Conservation (phyloP, 2,888 invertebrate species). For the Trachelus tabidus region DNA sequence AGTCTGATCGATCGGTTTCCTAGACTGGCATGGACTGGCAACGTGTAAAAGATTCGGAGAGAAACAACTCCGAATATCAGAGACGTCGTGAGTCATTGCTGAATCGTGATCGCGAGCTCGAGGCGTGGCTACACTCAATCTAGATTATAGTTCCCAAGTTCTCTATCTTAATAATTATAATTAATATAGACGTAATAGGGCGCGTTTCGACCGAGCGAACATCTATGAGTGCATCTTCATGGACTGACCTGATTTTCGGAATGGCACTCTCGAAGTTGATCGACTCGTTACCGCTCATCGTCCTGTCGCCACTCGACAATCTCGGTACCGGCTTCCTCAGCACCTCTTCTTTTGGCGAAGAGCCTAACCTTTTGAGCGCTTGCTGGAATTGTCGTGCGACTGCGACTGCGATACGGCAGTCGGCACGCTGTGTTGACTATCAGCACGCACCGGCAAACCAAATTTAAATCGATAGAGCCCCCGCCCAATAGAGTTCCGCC, state of each 20-base stretch:
- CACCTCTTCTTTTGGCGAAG: background rate
- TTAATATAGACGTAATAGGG: background rate
- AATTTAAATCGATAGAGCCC: constrained; percentile 65
- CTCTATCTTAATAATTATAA: background rate
- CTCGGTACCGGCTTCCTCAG: background rate
- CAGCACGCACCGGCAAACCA: constrained; percentile 58
- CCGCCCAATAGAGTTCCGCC: constrained; percentile 43
- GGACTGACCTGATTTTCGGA: constrained; percentile 54
- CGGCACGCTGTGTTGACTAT: constrained; percentile 39
- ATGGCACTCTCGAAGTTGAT: constrained; percentile 46
- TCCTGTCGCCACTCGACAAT: background rate
- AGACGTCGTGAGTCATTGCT: background rate
- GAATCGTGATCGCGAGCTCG: background rate
- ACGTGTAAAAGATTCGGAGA: background rate
- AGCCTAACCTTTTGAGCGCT: constrained; percentile 28
- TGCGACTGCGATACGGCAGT: background rate
- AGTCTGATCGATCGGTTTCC: background rate
- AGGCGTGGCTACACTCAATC: background rate
- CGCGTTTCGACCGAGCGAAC: background rate
- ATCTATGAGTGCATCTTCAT: background rate
- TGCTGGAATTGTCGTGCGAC: background rate
- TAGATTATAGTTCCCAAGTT: background rate
- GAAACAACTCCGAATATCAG: background rate
- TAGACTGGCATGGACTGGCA: background rate
- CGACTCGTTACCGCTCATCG: constrained; percentile 31